phyloP scores from a whole-genome alignment of 2,797 vertebrate genomes.

The Sciurus carolinensis region DNA sequence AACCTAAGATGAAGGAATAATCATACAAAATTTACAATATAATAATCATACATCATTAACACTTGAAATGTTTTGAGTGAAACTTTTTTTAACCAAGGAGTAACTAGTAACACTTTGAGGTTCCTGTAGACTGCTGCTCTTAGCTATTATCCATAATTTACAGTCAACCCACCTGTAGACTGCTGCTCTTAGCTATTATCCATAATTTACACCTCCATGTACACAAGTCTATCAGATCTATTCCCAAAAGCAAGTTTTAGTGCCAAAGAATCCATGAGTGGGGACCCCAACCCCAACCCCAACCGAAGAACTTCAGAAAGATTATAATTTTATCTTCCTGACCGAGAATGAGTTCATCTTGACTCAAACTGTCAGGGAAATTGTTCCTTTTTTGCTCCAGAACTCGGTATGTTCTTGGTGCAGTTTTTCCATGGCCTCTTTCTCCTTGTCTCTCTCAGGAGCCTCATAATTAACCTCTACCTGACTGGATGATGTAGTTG shows the following conservation, averaged over 20 bases:
- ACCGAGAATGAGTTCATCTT: neutral
- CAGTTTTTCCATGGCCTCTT: neutral
- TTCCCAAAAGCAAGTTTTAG: neutral
- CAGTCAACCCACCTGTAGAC: neutral
- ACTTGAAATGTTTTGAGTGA: conserved; percentile 17
- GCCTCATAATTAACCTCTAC: neutral
- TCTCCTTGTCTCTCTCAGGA: neutral
- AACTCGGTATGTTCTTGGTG: neutral
- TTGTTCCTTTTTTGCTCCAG: neutral
- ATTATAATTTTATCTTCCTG: neutral
- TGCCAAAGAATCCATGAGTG: neutral
- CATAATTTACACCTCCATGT: neutral
- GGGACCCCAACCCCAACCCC: neutral
- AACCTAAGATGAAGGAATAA: conserved; percentile 23
- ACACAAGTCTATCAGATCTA: neutral
- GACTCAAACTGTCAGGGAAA: neutral
- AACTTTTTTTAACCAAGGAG: neutral
- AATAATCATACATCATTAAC: neutral
- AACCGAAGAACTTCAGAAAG: neutral
- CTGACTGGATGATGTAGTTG: neutral
- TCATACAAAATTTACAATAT: conserved; percentile 24
- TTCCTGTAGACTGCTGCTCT: neutral
- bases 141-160: neutral
- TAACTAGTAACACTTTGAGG: neutral
- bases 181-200: neutral